These are phyloP conservation scores for Nothocercus julius DNA, from an alignment of 2,113 vertebrate genomes.

Conservation along the genomic window DNA sequence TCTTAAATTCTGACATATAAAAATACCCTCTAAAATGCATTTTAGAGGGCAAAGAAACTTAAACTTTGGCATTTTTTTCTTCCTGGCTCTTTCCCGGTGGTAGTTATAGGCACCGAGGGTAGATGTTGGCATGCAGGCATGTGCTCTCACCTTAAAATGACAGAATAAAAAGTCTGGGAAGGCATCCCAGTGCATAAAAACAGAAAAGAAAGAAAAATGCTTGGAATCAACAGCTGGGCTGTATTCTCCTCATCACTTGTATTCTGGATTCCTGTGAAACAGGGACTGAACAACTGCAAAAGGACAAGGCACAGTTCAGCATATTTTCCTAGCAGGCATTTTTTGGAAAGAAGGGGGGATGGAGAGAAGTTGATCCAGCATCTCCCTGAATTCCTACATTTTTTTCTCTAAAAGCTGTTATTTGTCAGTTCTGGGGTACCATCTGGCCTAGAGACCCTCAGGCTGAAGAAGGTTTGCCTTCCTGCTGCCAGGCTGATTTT, in stretches of 20 bases:
- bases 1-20: conserved; percentile 28
- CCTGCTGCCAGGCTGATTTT: not conserved
- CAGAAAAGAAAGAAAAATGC: not conserved
- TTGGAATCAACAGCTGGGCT: not conserved
- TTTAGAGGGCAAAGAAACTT: not conserved
- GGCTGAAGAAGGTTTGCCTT: not conserved
- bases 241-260: not conserved
- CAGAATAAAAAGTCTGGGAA: not conserved
- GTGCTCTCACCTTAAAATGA: not conserved
- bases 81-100: not conserved
- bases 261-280: not conserved
- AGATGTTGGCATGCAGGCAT: not conserved
- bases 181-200: not conserved
- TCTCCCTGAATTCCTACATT: not conserved
- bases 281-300: not conserved
- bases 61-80: not conserved
- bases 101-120: not conserved
- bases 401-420: not conserved
- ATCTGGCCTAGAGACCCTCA: not conserved
- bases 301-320: not conserved
- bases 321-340: not conserved
- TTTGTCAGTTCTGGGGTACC: not conserved
- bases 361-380: rapidly evolving
- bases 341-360: not conserved
- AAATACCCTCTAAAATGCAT: not conserved